phyloP scores from a whole-genome alignment of 2,888 invertebrate species.

The Masnerella sp. region DNA sequence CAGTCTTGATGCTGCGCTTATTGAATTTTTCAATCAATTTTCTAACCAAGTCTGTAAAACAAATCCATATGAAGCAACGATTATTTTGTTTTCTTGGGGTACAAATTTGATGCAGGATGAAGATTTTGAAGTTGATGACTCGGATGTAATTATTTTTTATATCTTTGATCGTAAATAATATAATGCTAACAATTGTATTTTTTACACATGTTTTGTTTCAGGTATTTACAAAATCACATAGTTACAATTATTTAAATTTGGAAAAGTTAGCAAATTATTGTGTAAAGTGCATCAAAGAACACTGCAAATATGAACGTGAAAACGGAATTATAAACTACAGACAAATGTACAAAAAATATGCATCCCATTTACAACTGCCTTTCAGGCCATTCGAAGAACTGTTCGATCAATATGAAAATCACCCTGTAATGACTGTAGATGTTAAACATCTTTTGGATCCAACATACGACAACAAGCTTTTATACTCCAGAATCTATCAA shows the following conservation, averaged over 20 bases:
- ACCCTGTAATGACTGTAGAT: conserved; percentile 14
- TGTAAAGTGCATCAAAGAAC: conserved; percentile 15
- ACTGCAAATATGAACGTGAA: conserved; percentile 10
- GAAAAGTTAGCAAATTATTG: conserved; percentile 47
- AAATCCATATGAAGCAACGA: conserved; percentile 60
- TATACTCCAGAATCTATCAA: conserved; percentile 20
- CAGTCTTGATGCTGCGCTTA: conserved; percentile 62
- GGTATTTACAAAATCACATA: conserved; percentile 48
- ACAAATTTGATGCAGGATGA: conserved; percentile 65
- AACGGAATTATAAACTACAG: conserved; percentile 16
- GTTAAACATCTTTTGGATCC: conserved; percentile 45
- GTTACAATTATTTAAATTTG: conserved; percentile 51
- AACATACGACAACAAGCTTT: conserved; percentile 39
- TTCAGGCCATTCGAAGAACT: conserved; percentile 36
- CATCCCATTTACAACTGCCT: conserved; percentile 23
- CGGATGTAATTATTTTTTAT: conserved; percentile 67
- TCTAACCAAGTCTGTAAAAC: conserved; percentile 31
- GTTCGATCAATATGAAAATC: conserved; percentile 37
- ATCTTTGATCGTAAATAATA: too few species aligned
- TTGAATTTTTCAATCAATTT: conserved; percentile 69
- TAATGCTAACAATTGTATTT: too few species aligned
- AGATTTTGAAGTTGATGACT: conserved; percentile 73
- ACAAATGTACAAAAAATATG: conserved; percentile 20
- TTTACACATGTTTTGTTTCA: conserved; percentile 45
- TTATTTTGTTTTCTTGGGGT: conserved; percentile 72